phyloP scores from a whole-genome alignment of 2,113 vertebrate species.

The Scatophagus argus region DNA sequence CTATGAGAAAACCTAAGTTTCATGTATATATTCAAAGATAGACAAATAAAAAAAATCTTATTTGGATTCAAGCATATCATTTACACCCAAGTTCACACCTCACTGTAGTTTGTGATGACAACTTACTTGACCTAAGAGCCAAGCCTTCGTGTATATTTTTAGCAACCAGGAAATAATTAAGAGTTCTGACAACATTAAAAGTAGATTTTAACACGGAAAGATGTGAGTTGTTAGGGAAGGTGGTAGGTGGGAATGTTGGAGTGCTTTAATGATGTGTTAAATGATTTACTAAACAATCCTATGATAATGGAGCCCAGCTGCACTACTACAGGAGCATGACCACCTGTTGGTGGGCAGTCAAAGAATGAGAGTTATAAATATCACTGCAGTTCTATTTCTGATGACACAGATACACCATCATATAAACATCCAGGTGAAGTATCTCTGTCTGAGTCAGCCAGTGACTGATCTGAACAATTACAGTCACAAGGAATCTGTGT shows the following conservation, averaged over 20 bases:
- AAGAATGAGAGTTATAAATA: conserved; percentile 5
- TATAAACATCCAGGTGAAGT: neutral
- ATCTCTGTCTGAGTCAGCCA: too few species aligned
- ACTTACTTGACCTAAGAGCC: conserved; percentile 28
- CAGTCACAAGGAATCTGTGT: neutral
- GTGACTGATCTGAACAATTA: too few species aligned
- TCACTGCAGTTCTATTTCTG: conserved; percentile 8
- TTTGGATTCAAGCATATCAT: neutral
- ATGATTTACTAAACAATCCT: conserved; percentile 49
- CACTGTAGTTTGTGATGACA: conserved; percentile 23
- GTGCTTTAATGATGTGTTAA: conserved; percentile 69
- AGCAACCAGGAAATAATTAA: conserved; percentile 56
- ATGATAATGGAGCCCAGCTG: conserved; percentile 65
- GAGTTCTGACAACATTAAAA: conserved; percentile 39
- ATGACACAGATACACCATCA: neutral
- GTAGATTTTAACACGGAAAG: conserved; percentile 49
- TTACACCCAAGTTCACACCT: conserved; percentile 4
- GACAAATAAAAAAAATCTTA: too few species aligned
- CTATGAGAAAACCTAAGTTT: too few species aligned
- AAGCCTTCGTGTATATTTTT: conserved; percentile 50
- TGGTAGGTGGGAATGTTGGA: conserved; percentile 15
- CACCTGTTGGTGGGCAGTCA: conserved; percentile 28
- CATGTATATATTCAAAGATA: too few species aligned
- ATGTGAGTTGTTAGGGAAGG: conserved; percentile 32
- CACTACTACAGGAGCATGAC: conserved; percentile 34